A percentile compares a stretch with the other conserved stretches of the same genome.
Evolutionary conservation across 2,888 invertebrate species (phyloP).

Genomic region (Gonocerus acuteangulatus): DNA sequence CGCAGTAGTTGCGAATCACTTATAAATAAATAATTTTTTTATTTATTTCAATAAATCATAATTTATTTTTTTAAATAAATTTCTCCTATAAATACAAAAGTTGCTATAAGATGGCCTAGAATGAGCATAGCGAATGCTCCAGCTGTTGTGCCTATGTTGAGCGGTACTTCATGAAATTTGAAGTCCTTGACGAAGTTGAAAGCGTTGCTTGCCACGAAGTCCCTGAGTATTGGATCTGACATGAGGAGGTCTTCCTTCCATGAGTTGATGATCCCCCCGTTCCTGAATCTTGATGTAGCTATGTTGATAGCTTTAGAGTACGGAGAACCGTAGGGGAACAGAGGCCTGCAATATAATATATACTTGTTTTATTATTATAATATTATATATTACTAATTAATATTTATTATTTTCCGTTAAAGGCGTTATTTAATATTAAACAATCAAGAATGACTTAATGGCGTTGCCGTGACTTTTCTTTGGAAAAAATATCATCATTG

Average conservation of each 20-base stretch:
- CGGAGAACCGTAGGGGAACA: constrained; percentile 21
- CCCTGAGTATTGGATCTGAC: neutral
- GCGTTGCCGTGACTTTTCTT: too few species aligned
- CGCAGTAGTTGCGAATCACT: too few species aligned
- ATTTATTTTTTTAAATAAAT: too few species aligned
- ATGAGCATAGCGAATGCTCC: neutral
- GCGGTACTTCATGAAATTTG: neutral
- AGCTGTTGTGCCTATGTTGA: neutral
- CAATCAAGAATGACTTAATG: too few species aligned
- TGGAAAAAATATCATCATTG: too few species aligned
- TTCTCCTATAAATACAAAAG: neutral
- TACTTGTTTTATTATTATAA: neutral
- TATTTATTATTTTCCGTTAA: too few species aligned
- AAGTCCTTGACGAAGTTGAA: neutral
- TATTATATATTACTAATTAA: too few species aligned
- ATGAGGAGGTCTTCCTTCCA: neutral
- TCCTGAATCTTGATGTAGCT: neutral
- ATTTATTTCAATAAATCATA: too few species aligned
- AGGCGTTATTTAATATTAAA: too few species aligned
- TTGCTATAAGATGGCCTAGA: neutral
- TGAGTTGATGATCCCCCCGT: neutral
- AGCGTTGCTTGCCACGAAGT: neutral
- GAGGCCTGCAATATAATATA: neutral
- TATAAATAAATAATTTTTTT: too few species aligned
- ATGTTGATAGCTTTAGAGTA: constrained; percentile 10